Percentiles rank a stretch among this genome's conserved stretches.
phyloP scores from a whole-genome alignment of 2,113 vertebrate genomes.

The Talpa occidentalis region DNA sequence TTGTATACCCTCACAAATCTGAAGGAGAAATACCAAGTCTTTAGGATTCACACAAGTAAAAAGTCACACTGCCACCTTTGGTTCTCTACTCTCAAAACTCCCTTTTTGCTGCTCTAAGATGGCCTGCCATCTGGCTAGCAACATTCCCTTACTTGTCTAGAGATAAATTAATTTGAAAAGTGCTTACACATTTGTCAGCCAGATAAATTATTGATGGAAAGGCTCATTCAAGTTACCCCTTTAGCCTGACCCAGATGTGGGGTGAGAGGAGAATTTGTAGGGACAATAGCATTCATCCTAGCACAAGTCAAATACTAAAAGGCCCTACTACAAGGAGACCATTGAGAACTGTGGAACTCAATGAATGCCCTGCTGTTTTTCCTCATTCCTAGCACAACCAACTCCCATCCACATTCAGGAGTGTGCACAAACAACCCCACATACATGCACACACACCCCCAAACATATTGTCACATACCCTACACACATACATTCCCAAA shows the following conservation, averaged over 20 bases:
- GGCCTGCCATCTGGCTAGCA: constrained; percentile 62
- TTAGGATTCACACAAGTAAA: constrained; percentile 62
- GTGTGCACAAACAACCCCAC: background rate
- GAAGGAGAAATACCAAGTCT: constrained; percentile 60
- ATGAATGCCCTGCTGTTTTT: constrained; percentile 1
- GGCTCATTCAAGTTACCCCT: background rate
- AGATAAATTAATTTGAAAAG: constrained; percentile 59
- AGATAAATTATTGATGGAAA: constrained; percentile 41
- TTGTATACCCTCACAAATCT: constrained; percentile 33
- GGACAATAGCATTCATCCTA: background rate
- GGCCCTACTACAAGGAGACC: background rate
- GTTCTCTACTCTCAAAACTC: constrained; percentile 55
- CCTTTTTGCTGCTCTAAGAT: constrained; percentile 42
- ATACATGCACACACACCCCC: constrained; percentile 15
- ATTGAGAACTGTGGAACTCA: constrained; percentile 47
- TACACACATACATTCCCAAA: constrained; percentile 39
- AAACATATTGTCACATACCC: constrained; percentile 49
- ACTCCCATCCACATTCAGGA: constrained; percentile 35
- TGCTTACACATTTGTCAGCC: background rate
- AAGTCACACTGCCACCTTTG: constrained; percentile 59
- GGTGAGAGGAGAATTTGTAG: background rate
- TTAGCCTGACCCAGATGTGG: background rate
- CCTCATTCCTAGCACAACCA: constrained; percentile 51
- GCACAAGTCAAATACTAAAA: constrained; percentile 32
- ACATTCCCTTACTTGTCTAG: constrained; percentile 34